Evolutionary conservation across 2,888 invertebrate species (phyloP).

Genomic region (Zygogramma bicolorata): DNA sequence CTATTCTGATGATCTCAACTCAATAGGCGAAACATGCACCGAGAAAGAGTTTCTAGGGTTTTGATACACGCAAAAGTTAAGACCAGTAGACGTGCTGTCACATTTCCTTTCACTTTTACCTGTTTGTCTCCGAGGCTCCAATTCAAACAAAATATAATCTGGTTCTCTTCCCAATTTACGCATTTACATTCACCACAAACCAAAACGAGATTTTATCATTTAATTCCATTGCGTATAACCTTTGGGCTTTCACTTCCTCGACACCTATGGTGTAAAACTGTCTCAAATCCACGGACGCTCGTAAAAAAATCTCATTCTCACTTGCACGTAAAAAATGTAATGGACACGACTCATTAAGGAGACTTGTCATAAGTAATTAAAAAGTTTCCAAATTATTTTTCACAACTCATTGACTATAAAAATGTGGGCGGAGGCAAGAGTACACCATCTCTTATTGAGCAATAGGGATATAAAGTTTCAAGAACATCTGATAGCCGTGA

Average conservation of each 20-base stretch:
- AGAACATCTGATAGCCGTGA: constrained; percentile 20
- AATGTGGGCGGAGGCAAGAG: constrained; percentile 13
- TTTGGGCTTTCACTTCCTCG: background rate
- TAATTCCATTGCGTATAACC: background rate
- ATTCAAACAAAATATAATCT: background rate
- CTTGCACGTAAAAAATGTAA: background rate
- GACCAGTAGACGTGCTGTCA: background rate
- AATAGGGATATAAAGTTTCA: constrained; percentile 18
- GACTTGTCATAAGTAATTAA: constrained; percentile 14
- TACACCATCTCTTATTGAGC: constrained; percentile 14
- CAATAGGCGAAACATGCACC: too few species aligned
- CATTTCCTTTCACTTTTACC: background rate
- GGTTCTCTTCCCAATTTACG: background rate
- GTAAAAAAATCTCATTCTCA: background rate
- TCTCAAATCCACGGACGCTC: background rate
- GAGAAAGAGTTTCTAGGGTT: too few species aligned
- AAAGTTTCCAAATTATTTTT: constrained; percentile 17
- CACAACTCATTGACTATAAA: constrained; percentile 6
- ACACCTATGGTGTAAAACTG: background rate
- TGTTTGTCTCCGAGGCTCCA: background rate
- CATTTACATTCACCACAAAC: background rate
- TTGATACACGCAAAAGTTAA: too few species aligned
- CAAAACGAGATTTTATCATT: background rate
- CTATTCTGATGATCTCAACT: too few species aligned
- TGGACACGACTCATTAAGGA: constrained; percentile 6